Conservation (phyloP, 53 echinoderm and acorn worm species). For the Stichopus horrens region DNA sequence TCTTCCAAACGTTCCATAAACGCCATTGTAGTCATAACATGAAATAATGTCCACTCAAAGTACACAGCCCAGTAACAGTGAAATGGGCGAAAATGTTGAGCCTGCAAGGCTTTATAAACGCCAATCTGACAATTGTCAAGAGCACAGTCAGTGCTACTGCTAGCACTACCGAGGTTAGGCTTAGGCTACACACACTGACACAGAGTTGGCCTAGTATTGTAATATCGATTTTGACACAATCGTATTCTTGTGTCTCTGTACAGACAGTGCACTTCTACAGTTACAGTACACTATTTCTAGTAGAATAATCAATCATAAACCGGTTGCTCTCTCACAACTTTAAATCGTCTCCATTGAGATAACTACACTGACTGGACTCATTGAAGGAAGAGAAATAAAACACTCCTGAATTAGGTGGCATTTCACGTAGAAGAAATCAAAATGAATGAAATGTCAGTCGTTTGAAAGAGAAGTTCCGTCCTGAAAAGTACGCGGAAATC, state of each 20-base stretch:
- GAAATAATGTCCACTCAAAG: background rate
- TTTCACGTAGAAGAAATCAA: background rate
- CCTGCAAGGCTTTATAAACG: too few relatives aligned
- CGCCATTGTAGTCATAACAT: slow-evolving; percentile 3
- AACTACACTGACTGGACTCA: background rate
- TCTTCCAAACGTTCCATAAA: slow-evolving; percentile 13
- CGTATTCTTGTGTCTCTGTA: too few relatives aligned
- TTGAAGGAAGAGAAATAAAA: background rate
- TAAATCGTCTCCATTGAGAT: background rate
- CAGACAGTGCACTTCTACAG: too few relatives aligned
- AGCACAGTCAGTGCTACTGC: too few relatives aligned
- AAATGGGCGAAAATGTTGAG: too few relatives aligned
- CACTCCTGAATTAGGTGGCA: background rate
- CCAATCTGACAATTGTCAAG: too few relatives aligned
- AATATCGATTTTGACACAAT: too few relatives aligned
- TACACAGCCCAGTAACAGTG: too few relatives aligned
- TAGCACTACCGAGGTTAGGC: too few relatives aligned
- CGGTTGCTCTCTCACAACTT: background rate
- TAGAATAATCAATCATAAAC: background rate
- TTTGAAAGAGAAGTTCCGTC: background rate
- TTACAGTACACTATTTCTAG: background rate
- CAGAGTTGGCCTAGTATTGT: too few relatives aligned
- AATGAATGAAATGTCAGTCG: background rate
- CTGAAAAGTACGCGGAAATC: background rate
- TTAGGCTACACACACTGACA: too few relatives aligned